Base-by-base conservation (phyloP, 2,888 invertebrate species). In the Parnassius smintheus region DNA sequence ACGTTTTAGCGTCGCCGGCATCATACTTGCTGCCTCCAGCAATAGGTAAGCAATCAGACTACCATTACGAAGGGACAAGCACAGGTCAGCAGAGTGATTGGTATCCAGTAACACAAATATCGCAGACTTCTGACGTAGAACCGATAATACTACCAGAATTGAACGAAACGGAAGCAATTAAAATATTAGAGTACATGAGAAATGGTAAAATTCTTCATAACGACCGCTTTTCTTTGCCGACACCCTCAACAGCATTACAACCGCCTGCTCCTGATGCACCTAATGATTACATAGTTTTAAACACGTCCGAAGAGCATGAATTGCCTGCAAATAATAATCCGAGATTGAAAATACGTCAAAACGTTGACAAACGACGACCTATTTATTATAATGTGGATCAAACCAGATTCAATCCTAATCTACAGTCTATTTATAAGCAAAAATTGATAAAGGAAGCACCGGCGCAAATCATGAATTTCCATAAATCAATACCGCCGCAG, bases 241-340 rank as follows among this genome's bases (percentile, higher is more conserved):
- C 82, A 44, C 90, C 88, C 2, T 82, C 89, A 2, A 78, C 80
- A 12, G 74, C 77, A 45, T 68, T 91, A 12, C 75, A 86, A 65
- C 91, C 91, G 46, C 91, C 91, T 3, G 65, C 75, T 59, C 76
- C 81, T 66, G 76, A 83, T 64, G 86, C 88, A n/a, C 75, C 77
- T 2, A 82, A 84, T 66, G 83, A 86, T 62, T 88, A 80, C 65
- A 68, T 77, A 35, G 65, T 81, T 59, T 81, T 88, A 2, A 77
- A 83, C 12, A 92, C 92, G 2, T 81, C 92, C 3, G 79, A 84
- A 46, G 89, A 91, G 56, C 70, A 92, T n/a, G 83, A 90, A 66
- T 74, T 88, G 11, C 93, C 92, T 46, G 82, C 49, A 56, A 59
- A 56, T 11, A 13, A 7, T 46, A 50, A 59, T 42, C 59, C 46